Conservation (phyloP, 2,797 vertebrate species). For the Remorina albescens region DNA sequence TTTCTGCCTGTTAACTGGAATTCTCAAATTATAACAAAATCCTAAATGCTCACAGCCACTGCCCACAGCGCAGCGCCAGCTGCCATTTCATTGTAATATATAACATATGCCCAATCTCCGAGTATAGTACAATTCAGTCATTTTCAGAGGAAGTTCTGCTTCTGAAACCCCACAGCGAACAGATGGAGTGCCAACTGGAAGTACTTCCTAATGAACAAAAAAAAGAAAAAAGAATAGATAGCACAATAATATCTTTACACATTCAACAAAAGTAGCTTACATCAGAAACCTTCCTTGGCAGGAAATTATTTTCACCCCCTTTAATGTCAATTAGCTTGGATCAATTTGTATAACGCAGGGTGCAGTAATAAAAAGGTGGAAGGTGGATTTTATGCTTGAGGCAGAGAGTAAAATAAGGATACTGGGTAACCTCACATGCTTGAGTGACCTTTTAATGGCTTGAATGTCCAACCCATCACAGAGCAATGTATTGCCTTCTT, state of each 20-base stretch:
- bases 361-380: constrained; percentile 18
- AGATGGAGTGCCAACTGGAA: constrained; percentile 59
- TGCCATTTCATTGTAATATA: constrained; percentile 60
- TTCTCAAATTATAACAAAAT: constrained; percentile 31
- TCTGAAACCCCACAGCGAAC: constrained; percentile 49
- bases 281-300: constrained; percentile 27
- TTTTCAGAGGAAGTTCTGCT: constrained; percentile 59
- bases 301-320: constrained; percentile 22
- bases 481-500: constrained; percentile 10
- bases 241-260: constrained; percentile 35
- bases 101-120: constrained; percentile 54
- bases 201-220: constrained; percentile 34
- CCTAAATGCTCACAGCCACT: neutral
- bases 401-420: constrained; percentile 10
- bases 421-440: constrained; percentile 20
- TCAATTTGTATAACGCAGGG: constrained; percentile 14
- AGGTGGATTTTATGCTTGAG: constrained; percentile 16
- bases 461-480: constrained; percentile 1
- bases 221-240: constrained; percentile 40
- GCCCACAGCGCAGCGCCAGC: constrained; percentile 32
- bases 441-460: constrained; percentile 59
- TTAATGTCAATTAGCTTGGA: constrained; percentile 46
- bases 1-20: constrained; percentile 21
- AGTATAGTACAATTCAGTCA: constrained; percentile 43
- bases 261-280: constrained; percentile 42